Evolutionary conservation across 2,797 vertebrate genomes (phyloP).

Genomic region (Anguilla obscura): DNA sequence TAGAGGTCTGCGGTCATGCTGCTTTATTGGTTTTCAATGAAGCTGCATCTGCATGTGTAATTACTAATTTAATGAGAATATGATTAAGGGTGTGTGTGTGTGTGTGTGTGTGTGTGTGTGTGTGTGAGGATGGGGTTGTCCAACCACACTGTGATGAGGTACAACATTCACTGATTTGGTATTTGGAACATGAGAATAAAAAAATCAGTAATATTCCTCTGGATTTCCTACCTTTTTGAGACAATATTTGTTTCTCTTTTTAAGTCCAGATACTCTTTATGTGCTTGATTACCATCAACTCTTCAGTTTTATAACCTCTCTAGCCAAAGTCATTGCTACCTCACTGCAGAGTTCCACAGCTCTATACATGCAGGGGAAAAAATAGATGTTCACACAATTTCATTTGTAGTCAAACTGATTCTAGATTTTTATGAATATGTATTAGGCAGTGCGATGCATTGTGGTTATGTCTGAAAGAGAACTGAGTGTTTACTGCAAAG

Average conservation of each 20-base stretch:
- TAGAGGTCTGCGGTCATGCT: neutral
- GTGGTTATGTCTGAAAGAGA: neutral
- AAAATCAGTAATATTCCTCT: too few species aligned
- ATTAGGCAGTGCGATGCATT: neutral
- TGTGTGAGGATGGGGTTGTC: too few species aligned
- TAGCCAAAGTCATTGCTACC: too few species aligned
- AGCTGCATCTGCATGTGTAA: neutral
- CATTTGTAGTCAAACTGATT: neutral
- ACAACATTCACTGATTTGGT: too few species aligned
- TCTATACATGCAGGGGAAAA: neutral
- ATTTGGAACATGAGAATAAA: too few species aligned
- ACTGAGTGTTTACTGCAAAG: neutral
- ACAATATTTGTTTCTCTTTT: too few species aligned
- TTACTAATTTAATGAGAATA: neutral
- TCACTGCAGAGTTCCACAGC: too few species aligned
- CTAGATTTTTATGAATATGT: neutral
- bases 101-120: neutral
- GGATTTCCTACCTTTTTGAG: too few species aligned
- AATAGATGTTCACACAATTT: neutral
- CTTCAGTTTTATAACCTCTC: too few species aligned
- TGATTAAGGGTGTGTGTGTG: neutral
- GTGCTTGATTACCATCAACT: too few species aligned
- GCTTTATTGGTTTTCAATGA: neutral
- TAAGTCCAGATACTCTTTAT: too few species aligned
- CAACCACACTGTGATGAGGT: too few species aligned